These are phyloP conservation scores for Habrosyne pyritoides DNA, from an alignment of 2,888 invertebrate genomes.

Conservation along the genomic window DNA sequence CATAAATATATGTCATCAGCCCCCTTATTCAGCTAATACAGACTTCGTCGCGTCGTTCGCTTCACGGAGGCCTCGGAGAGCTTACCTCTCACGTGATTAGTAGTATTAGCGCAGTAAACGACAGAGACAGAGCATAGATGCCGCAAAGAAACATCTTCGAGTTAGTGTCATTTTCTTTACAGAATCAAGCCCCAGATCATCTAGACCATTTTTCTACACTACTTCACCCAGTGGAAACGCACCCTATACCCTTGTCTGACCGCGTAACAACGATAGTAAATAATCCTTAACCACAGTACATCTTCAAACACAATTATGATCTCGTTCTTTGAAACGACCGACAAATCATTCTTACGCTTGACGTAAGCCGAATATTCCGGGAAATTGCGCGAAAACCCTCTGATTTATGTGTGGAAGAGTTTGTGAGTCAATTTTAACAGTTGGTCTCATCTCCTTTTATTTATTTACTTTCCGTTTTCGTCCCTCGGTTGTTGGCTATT, in stretches of 20 bases:
- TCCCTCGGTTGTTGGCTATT: background rate
- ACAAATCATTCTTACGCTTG: slow-evolving; percentile 33
- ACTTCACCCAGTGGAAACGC: background rate
- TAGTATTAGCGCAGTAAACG: too few relatives aligned
- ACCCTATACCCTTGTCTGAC: slow-evolving; percentile 10
- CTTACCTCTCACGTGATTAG: too few relatives aligned
- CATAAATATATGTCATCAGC: too few relatives aligned
- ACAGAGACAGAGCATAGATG: too few relatives aligned
- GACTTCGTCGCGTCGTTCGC: too few relatives aligned
- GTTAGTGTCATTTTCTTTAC: too few relatives aligned
- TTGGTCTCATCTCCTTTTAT: slow-evolving; percentile 2
- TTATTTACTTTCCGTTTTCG: slow-evolving; percentile 6
- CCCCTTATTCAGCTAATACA: too few relatives aligned
- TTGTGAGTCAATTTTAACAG: slow-evolving; percentile 12
- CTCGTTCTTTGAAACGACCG: slow-evolving; percentile 23
- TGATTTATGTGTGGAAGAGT: slow-evolving; percentile 29
- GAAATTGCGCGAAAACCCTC: slow-evolving; percentile 23
- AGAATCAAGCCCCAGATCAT: too few relatives aligned
- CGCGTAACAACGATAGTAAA: slow-evolving; percentile 9
- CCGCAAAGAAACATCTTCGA: too few relatives aligned
- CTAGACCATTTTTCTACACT: too few relatives aligned
- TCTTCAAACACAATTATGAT: slow-evolving; percentile 31
- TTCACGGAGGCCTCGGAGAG: too few relatives aligned
- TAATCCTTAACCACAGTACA: slow-evolving; percentile 15
- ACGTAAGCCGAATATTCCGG: slow-evolving; percentile 31